Base-by-base conservation (phyloP, 2,113 vertebrate species). In the Pseudonaja textilis region DNA sequence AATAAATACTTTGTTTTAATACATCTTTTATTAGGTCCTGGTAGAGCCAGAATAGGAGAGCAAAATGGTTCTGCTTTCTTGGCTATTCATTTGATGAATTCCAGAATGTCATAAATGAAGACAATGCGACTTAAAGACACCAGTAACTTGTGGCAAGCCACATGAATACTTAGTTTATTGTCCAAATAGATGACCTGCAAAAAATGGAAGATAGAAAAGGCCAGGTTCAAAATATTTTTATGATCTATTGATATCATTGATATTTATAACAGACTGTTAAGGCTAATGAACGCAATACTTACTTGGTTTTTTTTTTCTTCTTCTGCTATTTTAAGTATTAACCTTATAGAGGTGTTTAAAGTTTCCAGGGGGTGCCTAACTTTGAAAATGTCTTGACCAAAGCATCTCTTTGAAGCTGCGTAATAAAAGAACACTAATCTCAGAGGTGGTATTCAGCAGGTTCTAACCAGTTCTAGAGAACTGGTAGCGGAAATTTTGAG, bases 111-210 rank as follows among this genome's bases (percentile, higher is more conserved):
- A 93, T 93, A 94, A 94, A 95, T 95, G 94, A 90, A 94, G 93
- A 86, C 91, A 0, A 57, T 96, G 95, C 96, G 94, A 96, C 1
- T 74, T 69, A 88, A 54, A 42, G 47, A 88, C 94, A 93, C 95
- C 95, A 61, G 18, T 34, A 97, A 94, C 55, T 59, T 1, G 90
- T 94, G 96, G 23, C 50, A 92, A 96, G 96, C 94, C 94, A 92
- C 89, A 93, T 90, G 94, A 42, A 95, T 96, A 94, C 94, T 94
- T 85, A 3, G 61, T 95, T 59, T 95, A 91, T 93, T 93, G 74
- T 89, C 90, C 94, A 91, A 93, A 88, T 34, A 91, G 39, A 92
- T 81, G 91, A 6, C 16, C 89, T 93, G 87, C 34, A 92, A 91
- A 9, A 9, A 22, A 55, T 81, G 20, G 89, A 74, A 52, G n/a